These are phyloP conservation scores for Taxidea taxus DNA, from an alignment of 2,113 vertebrate genomes.

Conservation along the genomic window DNA sequence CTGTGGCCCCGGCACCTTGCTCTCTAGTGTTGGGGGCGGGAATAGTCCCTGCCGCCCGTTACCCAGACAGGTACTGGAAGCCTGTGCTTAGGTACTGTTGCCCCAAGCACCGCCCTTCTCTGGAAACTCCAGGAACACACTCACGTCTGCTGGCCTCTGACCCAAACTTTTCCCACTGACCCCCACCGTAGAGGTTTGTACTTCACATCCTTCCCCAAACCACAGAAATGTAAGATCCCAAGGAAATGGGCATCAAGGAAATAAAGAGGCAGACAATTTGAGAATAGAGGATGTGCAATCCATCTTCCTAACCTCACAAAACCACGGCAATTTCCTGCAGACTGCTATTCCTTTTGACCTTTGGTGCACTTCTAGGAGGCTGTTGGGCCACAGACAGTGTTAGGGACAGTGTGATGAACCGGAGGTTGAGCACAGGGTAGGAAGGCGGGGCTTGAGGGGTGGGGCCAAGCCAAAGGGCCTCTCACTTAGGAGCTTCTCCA, in stretches of 20 bases:
- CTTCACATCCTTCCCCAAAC: not conserved
- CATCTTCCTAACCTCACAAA: not conserved
- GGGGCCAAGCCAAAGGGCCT: constrained; percentile 59
- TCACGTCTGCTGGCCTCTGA: not conserved
- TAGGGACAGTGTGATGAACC: constrained; percentile 1
- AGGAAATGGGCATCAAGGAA: not conserved
- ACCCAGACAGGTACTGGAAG: not conserved
- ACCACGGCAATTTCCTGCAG: not conserved
- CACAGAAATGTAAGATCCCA: not conserved
- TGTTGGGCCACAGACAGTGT: not conserved
- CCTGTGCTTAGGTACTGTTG: not conserved
- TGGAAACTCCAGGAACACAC: not conserved
- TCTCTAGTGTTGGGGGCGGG: no score
- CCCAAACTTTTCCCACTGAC: not conserved
- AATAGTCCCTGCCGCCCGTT: not conserved
- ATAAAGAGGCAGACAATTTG: not conserved
- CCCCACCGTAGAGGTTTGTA: not conserved
- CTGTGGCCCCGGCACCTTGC: not conserved
- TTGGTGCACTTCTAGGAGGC: not conserved
- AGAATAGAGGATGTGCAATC: not conserved
- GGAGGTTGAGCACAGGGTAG: constrained; percentile 39
- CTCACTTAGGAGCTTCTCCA: constrained; percentile 63
- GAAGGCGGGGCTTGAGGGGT: constrained; percentile 62
- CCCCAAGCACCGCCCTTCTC: not conserved
- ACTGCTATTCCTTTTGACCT: not conserved